These are phyloP conservation scores for Sinotaia quadrata DNA, from an alignment of 2,888 invertebrate genomes.

Conservation along the genomic window DNA sequence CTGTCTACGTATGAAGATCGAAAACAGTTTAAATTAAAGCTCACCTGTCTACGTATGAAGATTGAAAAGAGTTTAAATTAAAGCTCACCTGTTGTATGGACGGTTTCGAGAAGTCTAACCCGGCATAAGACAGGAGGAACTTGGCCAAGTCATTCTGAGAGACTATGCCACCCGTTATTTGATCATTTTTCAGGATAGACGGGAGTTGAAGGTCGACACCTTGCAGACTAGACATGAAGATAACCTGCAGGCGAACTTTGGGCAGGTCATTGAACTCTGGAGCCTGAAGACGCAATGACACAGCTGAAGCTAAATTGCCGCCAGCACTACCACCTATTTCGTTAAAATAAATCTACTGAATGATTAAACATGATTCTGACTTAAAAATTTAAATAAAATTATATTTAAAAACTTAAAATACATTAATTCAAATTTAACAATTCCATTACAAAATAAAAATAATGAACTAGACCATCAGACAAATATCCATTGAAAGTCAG, in stretches of 20 bases:
- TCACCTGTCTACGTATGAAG: too few relatives aligned
- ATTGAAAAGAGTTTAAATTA: too few relatives aligned
- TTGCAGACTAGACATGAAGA: constrained; percentile 65
- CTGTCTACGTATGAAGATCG: too few relatives aligned
- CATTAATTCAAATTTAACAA: too few relatives aligned
- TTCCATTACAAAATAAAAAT: too few relatives aligned
- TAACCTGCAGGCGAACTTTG: constrained; percentile 32
- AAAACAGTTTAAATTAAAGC: too few relatives aligned
- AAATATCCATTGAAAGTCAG: too few relatives aligned
- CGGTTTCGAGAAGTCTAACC: not conserved
- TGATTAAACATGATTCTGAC: too few relatives aligned
- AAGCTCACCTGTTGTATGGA: not conserved
- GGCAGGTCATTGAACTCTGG: constrained; percentile 17
- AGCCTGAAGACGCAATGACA: constrained; percentile 4
- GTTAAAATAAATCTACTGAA: too few relatives aligned
- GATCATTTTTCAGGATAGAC: constrained; percentile 32
- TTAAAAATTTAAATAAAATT: too few relatives aligned
- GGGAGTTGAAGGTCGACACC: constrained; percentile 60
- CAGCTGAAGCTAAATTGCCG: constrained; percentile 17
- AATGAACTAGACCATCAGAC: too few relatives aligned
- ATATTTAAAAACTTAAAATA: too few relatives aligned
- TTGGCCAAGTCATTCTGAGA: constrained; percentile 1
- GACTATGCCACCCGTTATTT: not conserved
- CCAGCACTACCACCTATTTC: constrained; percentile 18
- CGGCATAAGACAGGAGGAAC: constrained; percentile 11